A percentile compares a stretch with the other conserved stretches of the same genome.
phyloP scores from a whole-genome alignment of 2,113 vertebrate species.

The Hepsetus odoe region DNA sequence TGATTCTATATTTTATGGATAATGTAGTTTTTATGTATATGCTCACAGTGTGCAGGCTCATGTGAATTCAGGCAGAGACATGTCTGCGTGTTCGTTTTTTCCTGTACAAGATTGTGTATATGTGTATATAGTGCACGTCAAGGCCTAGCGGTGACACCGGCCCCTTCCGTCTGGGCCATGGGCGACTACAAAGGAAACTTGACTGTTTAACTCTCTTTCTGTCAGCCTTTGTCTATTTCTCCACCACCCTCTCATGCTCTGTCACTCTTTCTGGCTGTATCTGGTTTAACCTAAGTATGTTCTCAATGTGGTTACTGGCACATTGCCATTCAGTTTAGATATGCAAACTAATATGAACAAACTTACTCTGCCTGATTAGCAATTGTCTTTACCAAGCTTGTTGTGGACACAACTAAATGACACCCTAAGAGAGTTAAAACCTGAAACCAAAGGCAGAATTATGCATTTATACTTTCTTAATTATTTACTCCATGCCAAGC shows the following conservation, averaged over 20 bases:
- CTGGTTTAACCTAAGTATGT: neutral
- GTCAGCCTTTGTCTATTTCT: constrained; percentile 45
- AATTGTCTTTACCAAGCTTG: constrained; percentile 60
- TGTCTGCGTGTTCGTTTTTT: neutral
- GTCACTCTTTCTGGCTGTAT: neutral
- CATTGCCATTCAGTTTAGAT: neutral
- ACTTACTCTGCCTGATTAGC: neutral
- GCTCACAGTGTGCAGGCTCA: neutral
- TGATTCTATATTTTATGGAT: too few species aligned
- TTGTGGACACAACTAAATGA: constrained; percentile 59
- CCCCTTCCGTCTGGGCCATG: constrained; percentile 29
- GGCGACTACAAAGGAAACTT: constrained; percentile 59
- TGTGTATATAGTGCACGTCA: constrained; percentile 47
- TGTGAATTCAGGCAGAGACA: constrained; percentile 12
- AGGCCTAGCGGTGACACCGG: constrained; percentile 52
- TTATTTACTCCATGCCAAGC: neutral
- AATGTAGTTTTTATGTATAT: neutral
- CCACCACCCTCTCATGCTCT: neutral
- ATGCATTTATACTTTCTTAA: neutral
- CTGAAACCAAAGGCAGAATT: neutral
- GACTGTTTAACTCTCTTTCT: constrained; percentile 45
- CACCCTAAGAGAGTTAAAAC: constrained; percentile 16
- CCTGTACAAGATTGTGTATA: constrained; percentile 11
- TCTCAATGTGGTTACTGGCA: neutral
- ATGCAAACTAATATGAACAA: neutral